These are phyloP conservation scores for Montipora efflorescens DNA, from an alignment of 64 coral and sea anemone genomes.

Conservation along the genomic window DNA sequence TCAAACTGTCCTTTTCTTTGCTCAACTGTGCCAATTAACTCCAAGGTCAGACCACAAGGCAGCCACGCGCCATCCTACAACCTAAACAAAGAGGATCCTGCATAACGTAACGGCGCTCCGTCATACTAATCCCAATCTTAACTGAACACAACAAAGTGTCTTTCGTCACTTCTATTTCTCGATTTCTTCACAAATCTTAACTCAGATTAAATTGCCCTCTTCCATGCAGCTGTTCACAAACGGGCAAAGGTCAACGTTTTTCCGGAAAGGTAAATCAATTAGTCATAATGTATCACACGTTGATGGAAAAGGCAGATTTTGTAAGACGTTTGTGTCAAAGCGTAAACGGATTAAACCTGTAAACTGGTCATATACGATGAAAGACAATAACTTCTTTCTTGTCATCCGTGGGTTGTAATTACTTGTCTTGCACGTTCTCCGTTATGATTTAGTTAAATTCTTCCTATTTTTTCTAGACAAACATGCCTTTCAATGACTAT, in stretches of 20 bases:
- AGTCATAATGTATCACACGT: conserved; percentile 17
- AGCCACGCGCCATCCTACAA: background rate
- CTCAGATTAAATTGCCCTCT: conserved; percentile 1
- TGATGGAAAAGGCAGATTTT: conserved; percentile 30
- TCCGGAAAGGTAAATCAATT: conserved; percentile 22
- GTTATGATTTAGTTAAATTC: background rate
- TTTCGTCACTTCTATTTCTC: background rate
- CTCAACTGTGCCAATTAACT: background rate
- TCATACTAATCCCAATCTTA: background rate
- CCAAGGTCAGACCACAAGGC: conserved; percentile 25
- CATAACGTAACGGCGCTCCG: background rate
- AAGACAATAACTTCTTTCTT: background rate
- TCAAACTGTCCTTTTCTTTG: background rate
- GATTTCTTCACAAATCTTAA: background rate
- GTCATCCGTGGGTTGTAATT: background rate
- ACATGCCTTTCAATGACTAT: background rate
- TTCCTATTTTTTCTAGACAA: background rate
- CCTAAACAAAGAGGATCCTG: background rate
- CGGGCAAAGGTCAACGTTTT: conserved; percentile 39
- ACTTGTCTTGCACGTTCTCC: background rate
- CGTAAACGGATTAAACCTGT: conserved; percentile 15
- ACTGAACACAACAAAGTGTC: background rate
- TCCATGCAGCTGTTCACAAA: background rate
- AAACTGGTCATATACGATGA: background rate
- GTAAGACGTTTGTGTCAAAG: conserved; percentile 9